phyloP scores from a whole-genome alignment of 2,797 vertebrate genomes.

The Enteromius viviparus region DNA sequence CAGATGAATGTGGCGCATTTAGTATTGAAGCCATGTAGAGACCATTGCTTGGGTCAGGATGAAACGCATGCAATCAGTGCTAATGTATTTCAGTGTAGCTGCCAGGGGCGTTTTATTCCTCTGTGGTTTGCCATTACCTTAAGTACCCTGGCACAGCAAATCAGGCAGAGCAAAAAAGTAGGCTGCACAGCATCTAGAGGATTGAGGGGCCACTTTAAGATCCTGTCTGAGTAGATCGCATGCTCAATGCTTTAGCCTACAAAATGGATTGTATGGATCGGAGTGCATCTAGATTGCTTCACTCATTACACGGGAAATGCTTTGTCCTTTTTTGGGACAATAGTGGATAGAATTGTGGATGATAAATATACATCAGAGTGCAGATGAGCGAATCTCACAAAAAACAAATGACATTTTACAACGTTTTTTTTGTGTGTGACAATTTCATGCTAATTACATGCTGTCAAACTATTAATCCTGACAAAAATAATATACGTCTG shows the following conservation, averaged over 20 bases:
- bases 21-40: constrained; percentile 52
- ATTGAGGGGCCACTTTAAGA: constrained; percentile 39
- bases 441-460: not conserved
- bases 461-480: too few relatives aligned
- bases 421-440: not conserved
- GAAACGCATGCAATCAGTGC: constrained; percentile 58
- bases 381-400: not conserved
- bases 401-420: not conserved
- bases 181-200: constrained; percentile 31
- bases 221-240: constrained; percentile 37
- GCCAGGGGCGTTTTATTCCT: constrained; percentile 64
- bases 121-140: constrained; percentile 69
- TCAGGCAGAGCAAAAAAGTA: constrained; percentile 47
- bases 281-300: constrained; percentile 1
- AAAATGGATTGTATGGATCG: constrained; percentile 3
- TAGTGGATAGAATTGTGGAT: not conserved
- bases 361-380: not conserved
- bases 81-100: constrained; percentile 60
- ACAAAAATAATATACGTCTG: too few relatives aligned
- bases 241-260: constrained; percentile 26
- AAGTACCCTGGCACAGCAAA: constrained; percentile 61
- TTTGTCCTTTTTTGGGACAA: not conserved
- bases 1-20: constrained; percentile 37
- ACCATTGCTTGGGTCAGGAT: constrained; percentile 50
- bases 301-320: not conserved